Percentiles rank a stretch among this genome's conserved stretches.
These are phyloP conservation scores for Oreortyx pictus DNA, from an alignment of 2,797 vertebrate genomes.

Conservation along the genomic window DNA sequence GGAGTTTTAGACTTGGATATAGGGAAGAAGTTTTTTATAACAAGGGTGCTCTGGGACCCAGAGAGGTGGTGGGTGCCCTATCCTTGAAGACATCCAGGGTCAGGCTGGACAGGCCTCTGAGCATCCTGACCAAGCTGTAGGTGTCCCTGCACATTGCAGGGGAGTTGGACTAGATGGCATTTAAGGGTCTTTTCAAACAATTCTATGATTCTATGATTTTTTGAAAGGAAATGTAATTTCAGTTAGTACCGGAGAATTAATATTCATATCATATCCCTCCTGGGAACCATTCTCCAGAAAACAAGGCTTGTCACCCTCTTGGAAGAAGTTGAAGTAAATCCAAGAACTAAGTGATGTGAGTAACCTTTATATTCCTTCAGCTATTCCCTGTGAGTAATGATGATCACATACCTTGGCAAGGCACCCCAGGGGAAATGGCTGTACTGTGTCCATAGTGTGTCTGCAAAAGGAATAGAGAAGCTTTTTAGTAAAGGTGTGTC, in stretches of 20 bases:
- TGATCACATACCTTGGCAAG: not conserved
- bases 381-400: not conserved
- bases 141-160: too few species aligned
- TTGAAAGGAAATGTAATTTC: not conserved
- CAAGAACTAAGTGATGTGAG: constrained; percentile 31
- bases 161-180: too few species aligned
- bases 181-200: too few species aligned
- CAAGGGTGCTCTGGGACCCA: too few species aligned
- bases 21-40: too few species aligned
- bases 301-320: not conserved
- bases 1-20: too few species aligned
- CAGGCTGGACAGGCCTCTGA: too few species aligned
- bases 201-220: not conserved
- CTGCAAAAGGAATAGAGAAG: not conserved
- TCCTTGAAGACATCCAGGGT: too few species aligned
- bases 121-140: too few species aligned
- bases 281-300: not conserved
- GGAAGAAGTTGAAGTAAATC: constrained; percentile 42
- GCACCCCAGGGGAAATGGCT: not conserved
- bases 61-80: too few species aligned
- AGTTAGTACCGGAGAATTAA: constrained; percentile 8
- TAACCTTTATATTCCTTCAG: constrained; percentile 16
- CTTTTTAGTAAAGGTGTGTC: not conserved
- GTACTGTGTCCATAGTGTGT: not conserved
- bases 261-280: not conserved